Evolutionary conservation across 2,113 vertebrate genomes (phyloP), one percentile per base, ranked within the genome.

Genomic region (Pelodiscus sinensis): DNA sequence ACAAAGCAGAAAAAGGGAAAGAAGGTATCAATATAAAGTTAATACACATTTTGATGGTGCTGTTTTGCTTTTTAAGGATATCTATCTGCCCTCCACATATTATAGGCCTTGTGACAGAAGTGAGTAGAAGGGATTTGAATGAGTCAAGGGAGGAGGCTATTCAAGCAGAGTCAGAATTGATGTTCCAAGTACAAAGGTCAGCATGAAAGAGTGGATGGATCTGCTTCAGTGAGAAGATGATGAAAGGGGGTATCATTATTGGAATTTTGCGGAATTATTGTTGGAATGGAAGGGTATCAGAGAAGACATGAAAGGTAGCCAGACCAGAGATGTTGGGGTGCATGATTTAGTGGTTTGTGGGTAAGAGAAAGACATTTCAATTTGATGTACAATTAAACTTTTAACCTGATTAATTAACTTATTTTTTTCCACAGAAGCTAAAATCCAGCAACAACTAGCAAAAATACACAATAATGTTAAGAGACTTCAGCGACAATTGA

Each of bases 381-480:
- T 82, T 73, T 81, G 89, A 52, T 38, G 31, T 9, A 58, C 2
- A 52, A 73, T 58, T 19, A 90, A 91, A 51, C 44, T 50, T 2
- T 58, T 88, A 55, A 11, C 90, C 81, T 11, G 82, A 44, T 79
- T 13, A 51, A 54, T 88, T 84, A 68, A 73, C 15, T 38, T 92
- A n/a, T 68, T 79, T 97, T 95, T 92, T 85, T 95, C 86, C 89
- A 88, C 78, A 99, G 99, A 98, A 95, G 81, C 95, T 79, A 98
- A 97, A 95, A 97, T 99, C 78, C 97, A 98, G 81, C 98, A 99
- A 91, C 98, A 99, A 38, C 96, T 99, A 14, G 92, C 97, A 90
- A 99, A 98, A 98, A 98, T 99, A 95, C 96, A 97, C 87, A 98
- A 97, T 77, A 97, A 97, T 9, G 98, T 99, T 81, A 98, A 96